Conservation (phyloP, 37 sponge, comb jelly and placozoan species). For the Ephydatia muelleri region DNA sequence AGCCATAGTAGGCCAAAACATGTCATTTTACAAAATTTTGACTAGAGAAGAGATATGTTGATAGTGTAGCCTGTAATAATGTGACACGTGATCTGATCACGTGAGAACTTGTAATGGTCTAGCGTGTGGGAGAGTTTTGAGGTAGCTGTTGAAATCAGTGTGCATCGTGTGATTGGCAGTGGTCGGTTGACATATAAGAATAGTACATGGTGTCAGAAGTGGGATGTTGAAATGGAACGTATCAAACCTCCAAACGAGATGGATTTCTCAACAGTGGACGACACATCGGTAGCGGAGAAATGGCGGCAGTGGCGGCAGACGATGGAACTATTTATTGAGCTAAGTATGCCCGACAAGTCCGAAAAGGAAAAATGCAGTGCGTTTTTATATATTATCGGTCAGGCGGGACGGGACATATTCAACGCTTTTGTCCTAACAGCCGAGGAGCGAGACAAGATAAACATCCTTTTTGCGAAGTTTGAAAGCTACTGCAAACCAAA, state of each 20-base stretch:
- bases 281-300: background rate
- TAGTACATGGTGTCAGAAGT: too few species aligned
- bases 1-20: too few species aligned
- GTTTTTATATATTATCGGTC: conserved; percentile 6
- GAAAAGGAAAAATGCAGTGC: conserved; percentile 16
- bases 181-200: too few species aligned
- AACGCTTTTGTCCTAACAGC: background rate
- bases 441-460: background rate
- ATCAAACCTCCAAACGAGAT: conserved; percentile 3
- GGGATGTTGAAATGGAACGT: too few species aligned
- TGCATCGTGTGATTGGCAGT: too few species aligned
- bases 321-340: conserved; percentile 15
- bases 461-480: conserved; percentile 1
- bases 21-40: too few species aligned
- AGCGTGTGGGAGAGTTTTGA: too few species aligned
- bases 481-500: conserved; percentile 19
- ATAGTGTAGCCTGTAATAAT: too few species aligned
- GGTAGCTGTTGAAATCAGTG: too few species aligned
- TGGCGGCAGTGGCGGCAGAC: conserved; percentile 7
- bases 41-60: too few species aligned
- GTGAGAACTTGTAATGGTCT: background rate
- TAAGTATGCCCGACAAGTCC: background rate
- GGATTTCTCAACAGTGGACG: conserved; percentile 7
- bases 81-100: background rate
- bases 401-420: conserved; percentile 13